Percentiles rank a stretch among this genome's conserved stretches.
These are phyloP conservation scores for Clitarchus hookeri DNA, from an alignment of 2,888 invertebrate genomes.

Conservation along the genomic window DNA sequence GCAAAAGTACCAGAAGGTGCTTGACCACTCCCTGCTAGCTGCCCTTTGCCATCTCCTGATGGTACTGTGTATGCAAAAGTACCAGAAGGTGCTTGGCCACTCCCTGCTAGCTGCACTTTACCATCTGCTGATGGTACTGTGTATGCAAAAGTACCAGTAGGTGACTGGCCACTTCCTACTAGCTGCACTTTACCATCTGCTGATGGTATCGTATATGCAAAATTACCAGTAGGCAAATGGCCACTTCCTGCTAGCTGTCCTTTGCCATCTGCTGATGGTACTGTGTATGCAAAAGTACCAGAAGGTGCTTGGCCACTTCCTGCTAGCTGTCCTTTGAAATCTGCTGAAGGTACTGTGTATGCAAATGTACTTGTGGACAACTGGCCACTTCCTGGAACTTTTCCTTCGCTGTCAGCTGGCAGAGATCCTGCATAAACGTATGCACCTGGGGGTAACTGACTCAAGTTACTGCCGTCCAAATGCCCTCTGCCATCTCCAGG, in stretches of 20 bases:
- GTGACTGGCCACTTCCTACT: not conserved
- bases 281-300: not conserved
- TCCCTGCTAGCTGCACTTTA: not conserved
- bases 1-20: not conserved
- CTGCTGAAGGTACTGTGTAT: conserved; percentile 2
- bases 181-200: not conserved
- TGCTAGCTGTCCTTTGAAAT: not conserved
- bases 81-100: not conserved
- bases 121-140: not conserved
- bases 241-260: not conserved
- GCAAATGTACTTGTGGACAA: not conserved
- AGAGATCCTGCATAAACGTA: not conserved
- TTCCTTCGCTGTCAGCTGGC: not conserved
- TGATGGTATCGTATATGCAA: not conserved
- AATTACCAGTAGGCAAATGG: not conserved
- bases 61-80: not conserved
- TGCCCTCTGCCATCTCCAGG: not conserved
- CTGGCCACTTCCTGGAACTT: not conserved
- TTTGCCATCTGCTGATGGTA: not conserved
- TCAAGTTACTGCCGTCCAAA: not conserved
- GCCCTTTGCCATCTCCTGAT: not conserved
- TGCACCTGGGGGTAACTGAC: not conserved
- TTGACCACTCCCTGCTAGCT: not conserved
- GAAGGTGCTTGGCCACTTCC: not conserved
- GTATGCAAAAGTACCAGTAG: not conserved